phyloP scores from a whole-genome alignment of 2,888 invertebrate species.

The Pristionchus arcanus region DNA sequence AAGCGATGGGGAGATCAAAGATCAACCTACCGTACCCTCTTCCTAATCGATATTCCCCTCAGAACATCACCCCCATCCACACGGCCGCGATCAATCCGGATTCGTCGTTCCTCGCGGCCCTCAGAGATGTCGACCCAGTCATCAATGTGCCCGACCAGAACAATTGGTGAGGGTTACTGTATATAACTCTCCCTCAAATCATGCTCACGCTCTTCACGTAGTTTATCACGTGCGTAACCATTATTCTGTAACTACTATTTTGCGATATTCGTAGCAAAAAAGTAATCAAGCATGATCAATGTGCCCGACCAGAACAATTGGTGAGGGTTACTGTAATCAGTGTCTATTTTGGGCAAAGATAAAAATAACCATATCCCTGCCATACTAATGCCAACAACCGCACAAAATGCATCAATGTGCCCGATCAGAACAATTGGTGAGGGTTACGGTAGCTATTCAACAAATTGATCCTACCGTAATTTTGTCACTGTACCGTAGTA shows the following conservation, averaged over 20 bases:
- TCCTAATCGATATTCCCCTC: neutral
- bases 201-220: too few relatives aligned
- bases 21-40: neutral
- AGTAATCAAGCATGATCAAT: too few relatives aligned
- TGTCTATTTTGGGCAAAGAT: too few relatives aligned
- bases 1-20: neutral
- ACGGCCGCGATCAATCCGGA: slow-evolving; percentile 83
- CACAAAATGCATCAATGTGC: slow-evolving; percentile 77
- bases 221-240: too few relatives aligned
- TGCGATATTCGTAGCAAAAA: too few relatives aligned
- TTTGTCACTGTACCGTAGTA: neutral
- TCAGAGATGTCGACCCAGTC: slow-evolving; percentile 81
- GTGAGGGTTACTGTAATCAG: slow-evolving; percentile 70
- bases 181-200: too few relatives aligned
- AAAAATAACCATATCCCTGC: too few relatives aligned
- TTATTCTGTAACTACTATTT: too few relatives aligned
- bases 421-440: slow-evolving; percentile 80
- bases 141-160: slow-evolving; percentile 81
- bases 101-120: slow-evolving; percentile 73
- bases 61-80: slow-evolving; percentile 82
- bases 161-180: slow-evolving; percentile 77
- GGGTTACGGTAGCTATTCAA: slow-evolving; percentile 59
- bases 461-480: neutral
- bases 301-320: slow-evolving; percentile 81
- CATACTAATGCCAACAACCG: neutral